A percentile compares a stretch with the other conserved stretches of the same genome.
These are phyloP conservation scores for Aplidium turbinatum DNA, from an alignment of 23 tunicate genomes.

Conservation along the genomic window DNA sequence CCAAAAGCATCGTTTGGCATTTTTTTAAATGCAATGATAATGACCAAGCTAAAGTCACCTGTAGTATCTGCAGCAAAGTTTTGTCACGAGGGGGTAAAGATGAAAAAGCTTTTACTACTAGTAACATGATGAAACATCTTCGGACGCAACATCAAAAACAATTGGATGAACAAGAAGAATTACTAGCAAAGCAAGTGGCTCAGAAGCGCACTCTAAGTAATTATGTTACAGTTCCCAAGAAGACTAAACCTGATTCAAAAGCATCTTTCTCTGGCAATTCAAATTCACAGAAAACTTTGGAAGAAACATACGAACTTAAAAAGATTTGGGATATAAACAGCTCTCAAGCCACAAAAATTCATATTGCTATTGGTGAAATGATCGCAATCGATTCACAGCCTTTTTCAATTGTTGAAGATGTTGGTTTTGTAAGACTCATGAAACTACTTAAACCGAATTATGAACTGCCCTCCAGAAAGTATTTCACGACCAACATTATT, in stretches of 20 bases:
- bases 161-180: slow-evolving; percentile 5
- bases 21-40: slow-evolving; percentile 4
- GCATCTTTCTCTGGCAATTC: slow-evolving; percentile 1
- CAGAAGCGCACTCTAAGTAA: slow-evolving; percentile 9
- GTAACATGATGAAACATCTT: slow-evolving; percentile 3
- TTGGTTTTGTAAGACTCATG: slow-evolving; percentile 39
- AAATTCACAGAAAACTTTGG: slow-evolving; percentile 2
- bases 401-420: slow-evolving; percentile 38
- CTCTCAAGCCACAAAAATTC: slow-evolving; percentile 2
- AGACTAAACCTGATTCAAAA: not conserved
- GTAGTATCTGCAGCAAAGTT: slow-evolving; percentile 1
- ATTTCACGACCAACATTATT: slow-evolving; percentile 6
- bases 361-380: slow-evolving; percentile 26
- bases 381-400: slow-evolving; percentile 54
- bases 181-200: slow-evolving; percentile 14
- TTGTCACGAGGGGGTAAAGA: slow-evolving; percentile 8
- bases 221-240: not conserved
- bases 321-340: slow-evolving; percentile 31
- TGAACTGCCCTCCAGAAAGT: slow-evolving; percentile 31
- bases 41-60: not conserved
- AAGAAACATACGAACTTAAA: slow-evolving; percentile 3
- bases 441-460: slow-evolving; percentile 13
- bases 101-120: slow-evolving; percentile 2
- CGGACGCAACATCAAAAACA: slow-evolving; percentile 6
- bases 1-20: not conserved